phyloP scores from a whole-genome alignment of 2,888 invertebrate genomes.

The Altica lythri region DNA sequence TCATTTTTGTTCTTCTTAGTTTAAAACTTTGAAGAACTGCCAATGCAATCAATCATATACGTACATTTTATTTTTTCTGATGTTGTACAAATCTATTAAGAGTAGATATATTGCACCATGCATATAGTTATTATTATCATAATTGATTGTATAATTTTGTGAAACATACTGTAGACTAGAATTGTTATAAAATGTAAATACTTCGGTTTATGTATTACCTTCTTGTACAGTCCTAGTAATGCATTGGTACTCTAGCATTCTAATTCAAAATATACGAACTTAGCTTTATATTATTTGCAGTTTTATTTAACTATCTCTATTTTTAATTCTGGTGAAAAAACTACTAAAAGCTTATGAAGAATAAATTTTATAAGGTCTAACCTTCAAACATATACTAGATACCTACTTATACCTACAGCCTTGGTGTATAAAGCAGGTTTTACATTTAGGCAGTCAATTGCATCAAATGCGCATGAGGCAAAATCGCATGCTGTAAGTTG shows the following conservation, averaged over 20 bases:
- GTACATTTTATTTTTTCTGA: slow-evolving; percentile 24
- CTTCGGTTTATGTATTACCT: slow-evolving; percentile 47
- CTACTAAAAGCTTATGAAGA: no score
- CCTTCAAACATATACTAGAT: no score
- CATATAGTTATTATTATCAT: slow-evolving; percentile 11
- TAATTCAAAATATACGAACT: slow-evolving; percentile 54
- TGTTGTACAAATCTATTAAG: slow-evolving; percentile 26
- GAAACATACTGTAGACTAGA: slow-evolving; percentile 40
- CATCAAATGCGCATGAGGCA: no score
- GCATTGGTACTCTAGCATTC: slow-evolving; percentile 55
- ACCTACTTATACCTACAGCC: no score
- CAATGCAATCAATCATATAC: slow-evolving; percentile 22
- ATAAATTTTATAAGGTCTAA: no score
- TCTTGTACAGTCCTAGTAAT: slow-evolving; percentile 54
- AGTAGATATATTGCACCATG: slow-evolving; percentile 17
- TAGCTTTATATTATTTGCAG: slow-evolving; percentile 47
- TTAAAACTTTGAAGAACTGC: slow-evolving; percentile 12
- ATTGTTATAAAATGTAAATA: slow-evolving; percentile 55
- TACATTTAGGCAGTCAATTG: no score
- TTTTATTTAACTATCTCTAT: slow-evolving; percentile 18
- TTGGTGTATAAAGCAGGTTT: no score
- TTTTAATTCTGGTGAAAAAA: background rate
- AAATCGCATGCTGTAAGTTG: no score
- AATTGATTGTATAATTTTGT: slow-evolving; percentile 28
- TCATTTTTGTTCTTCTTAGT: slow-evolving; percentile 8